Conservation (phyloP, 1,140 invertebrate species). For the Panagrolaimus sp. region DNA sequence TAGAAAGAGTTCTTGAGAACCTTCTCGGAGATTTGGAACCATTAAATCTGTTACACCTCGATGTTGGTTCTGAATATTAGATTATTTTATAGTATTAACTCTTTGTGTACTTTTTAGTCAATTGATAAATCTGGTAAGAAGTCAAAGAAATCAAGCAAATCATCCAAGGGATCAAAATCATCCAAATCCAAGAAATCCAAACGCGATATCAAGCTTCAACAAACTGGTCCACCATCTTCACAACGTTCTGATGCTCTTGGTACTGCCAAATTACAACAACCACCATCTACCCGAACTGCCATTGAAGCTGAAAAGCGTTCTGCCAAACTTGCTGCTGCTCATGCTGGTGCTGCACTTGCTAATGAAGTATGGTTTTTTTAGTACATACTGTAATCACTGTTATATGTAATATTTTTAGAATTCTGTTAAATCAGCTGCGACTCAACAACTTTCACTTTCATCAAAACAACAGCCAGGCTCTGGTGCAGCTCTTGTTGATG, state of each 20-base stretch:
- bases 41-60: no score
- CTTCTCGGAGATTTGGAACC: no score
- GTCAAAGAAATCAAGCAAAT: background rate
- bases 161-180: background rate
- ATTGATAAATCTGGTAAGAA: background rate
- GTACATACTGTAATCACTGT: no score
- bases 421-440: background rate
- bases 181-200: slow-evolving; percentile 13
- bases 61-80: no score
- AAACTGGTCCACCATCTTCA: no score
- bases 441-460: slow-evolving; percentile 2
- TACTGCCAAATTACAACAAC: no score
- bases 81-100: no score
- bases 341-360: background rate
- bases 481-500: no score
- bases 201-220: background rate
- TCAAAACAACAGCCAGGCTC: background rate
- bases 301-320: background rate
- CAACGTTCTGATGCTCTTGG: no score
- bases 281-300: background rate
- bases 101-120: background rate
- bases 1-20: no score
- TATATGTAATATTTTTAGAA: background rate
- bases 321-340: background rate
- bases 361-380: background rate